These are phyloP conservation scores for Callinectes sapidus DNA, from an alignment of 2,888 invertebrate species.

Conservation along the genomic window DNA sequence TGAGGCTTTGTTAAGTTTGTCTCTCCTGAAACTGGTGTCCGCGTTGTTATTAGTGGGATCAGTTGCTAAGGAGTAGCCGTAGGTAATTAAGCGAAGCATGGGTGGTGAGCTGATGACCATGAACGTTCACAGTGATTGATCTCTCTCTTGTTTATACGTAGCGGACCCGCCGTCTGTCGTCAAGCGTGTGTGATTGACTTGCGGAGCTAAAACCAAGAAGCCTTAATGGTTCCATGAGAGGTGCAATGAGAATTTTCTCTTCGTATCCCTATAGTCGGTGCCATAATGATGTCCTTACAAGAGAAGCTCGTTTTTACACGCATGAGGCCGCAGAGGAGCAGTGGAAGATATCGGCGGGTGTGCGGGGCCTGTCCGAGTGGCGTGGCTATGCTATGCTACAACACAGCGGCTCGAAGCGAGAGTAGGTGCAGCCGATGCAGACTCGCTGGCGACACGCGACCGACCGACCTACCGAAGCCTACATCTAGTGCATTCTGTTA, in stretches of 20 bases:
- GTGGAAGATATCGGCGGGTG: not conserved
- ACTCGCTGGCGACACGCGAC: not conserved
- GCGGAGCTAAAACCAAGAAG: not conserved
- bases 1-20: no score
- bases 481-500: not conserved
- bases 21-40: not conserved
- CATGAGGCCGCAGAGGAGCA: not conserved
- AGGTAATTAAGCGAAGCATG: not conserved
- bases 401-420: not conserved
- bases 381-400: conserved; percentile 2
- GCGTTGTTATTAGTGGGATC: not conserved
- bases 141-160: no score
- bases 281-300: no score
- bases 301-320: no score
- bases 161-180: not conserved
- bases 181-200: not conserved
- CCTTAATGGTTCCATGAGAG: not conserved
- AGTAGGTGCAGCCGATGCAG: not conserved
- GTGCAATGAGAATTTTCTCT: no score
- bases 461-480: not conserved
- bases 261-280: no score
- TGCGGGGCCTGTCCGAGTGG: not conserved
- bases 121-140: no score
- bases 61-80: not conserved
- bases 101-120: no score